Evolutionary conservation across 1,140 invertebrate genomes (phyloP).

Genomic region (Trachymyrmex cornetzi): DNA sequence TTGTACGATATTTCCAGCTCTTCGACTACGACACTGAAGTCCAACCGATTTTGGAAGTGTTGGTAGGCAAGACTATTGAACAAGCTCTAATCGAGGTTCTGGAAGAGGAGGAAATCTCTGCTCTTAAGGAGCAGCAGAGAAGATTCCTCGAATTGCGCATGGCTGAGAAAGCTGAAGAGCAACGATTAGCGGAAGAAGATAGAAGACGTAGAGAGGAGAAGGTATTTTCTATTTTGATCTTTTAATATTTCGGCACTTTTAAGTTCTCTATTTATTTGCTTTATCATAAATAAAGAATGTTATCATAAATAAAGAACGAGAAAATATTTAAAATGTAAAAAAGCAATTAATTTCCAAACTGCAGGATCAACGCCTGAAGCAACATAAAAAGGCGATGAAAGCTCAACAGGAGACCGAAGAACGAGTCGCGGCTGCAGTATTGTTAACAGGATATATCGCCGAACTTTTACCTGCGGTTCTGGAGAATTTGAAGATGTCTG

Average conservation of each 20-base stretch:
- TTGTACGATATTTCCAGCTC: conserved; percentile 86
- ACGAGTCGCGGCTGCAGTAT: conserved; percentile 92
- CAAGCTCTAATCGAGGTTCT: conserved; percentile 94
- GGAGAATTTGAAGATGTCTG: conserved; percentile 92
- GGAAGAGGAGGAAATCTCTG: conserved; percentile 92
- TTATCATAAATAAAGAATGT: conserved; percentile 18
- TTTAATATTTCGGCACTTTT: conserved; percentile 1
- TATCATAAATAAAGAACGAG: conserved; percentile 5
- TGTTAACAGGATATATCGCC: conserved; percentile 94
- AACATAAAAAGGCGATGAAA: conserved; percentile 87
- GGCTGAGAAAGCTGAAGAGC: conserved; percentile 92
- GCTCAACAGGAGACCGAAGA: conserved; percentile 91
- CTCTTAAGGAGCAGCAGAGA: conserved; percentile 92
- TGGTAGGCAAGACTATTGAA: conserved; percentile 95
- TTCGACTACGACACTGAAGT: conserved; percentile 97
- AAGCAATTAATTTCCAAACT: neutral
- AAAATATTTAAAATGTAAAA: neutral
- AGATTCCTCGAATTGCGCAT: conserved; percentile 92
- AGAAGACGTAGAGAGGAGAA: conserved; percentile 89
- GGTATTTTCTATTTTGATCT: conserved; percentile 77
- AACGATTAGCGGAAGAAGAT: conserved; percentile 92
- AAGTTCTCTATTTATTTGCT: neutral
- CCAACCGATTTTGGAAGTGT: conserved; percentile 93
- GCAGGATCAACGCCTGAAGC: conserved; percentile 87
- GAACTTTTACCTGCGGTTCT: conserved; percentile 94